Evolutionary conservation across 2,797 vertebrate species (phyloP).

Genomic region (Cynopterus sphinx): DNA sequence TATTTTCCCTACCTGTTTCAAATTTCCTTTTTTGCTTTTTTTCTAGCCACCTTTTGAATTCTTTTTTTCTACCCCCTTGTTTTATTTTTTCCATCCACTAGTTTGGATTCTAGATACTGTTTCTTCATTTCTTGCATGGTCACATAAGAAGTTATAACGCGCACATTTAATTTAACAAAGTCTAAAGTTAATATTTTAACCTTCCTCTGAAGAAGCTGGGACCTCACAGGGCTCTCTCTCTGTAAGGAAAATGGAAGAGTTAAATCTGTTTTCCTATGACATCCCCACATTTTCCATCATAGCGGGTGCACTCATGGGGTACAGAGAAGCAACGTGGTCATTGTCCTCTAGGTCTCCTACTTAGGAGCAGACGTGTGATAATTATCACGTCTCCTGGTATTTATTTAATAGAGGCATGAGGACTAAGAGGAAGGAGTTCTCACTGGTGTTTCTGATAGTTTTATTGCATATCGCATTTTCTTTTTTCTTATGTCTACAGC

Average conservation of each 20-base stretch:
- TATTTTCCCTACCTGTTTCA: not conserved
- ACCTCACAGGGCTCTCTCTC: not conserved
- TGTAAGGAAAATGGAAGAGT: not conserved
- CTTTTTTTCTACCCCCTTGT: not conserved
- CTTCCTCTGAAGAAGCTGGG: not conserved
- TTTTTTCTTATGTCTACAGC: not conserved
- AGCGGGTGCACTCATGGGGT: not conserved
- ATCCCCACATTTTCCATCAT: rapidly evolving
- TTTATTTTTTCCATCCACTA: not conserved
- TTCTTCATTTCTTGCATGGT: not conserved
- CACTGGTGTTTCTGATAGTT: not conserved
- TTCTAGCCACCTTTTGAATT: not conserved
- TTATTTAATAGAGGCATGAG: not conserved
- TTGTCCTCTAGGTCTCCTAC: not conserved
- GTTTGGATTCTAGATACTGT: not conserved
- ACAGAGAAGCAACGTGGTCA: not conserved
- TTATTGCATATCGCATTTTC: not conserved
- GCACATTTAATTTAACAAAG: not conserved
- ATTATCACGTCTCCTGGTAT: not conserved
- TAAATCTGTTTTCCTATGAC: not conserved
- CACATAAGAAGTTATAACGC: not conserved
- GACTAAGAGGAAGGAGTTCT: not conserved
- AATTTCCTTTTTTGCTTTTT: not conserved
- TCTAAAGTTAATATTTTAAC: not conserved
- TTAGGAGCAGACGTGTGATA: not conserved